Evolutionary conservation across 2,888 invertebrate species (phyloP), one percentile per base, ranked within the genome.

Genomic region (Andrena minutula): DNA sequence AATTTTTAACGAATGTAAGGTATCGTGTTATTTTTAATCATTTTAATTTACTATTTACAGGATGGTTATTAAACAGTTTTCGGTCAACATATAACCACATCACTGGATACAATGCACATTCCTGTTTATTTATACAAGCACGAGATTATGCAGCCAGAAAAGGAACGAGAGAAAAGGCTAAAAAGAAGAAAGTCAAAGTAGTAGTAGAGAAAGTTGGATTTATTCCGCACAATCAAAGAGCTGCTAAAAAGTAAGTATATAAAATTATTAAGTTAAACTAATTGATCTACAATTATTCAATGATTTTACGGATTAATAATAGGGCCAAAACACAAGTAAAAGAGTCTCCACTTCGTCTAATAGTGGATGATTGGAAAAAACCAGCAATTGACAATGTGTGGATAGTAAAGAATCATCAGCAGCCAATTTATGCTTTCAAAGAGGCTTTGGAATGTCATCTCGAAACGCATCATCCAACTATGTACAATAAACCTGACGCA

Each of bases 391-490:
- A 97, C 93, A 94, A 98, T 94, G 96, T 97, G 83, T 97, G 95
- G 90, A 92, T 95, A 5, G 91, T 94, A 0, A 95, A 94, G 84
- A 95, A 95, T 90, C 96, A 95, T 87, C 95, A 95, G 82, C 95
- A 95, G 94, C 95, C 94, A 75, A 94, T 96, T 79, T 97, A 97
- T 94, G 94, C 96, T 0, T 96, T 98, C 1, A 94, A 95, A 20
- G 97, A 98, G 89, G 98, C 98, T 0, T 95, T 99, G 16, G 94
- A 95, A 82, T 96, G 96, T 77, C 97, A 98, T 90, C 95, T 97
- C 65, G 97, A 98, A 93, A 96, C 96, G 0, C 97, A 98, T 93
- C 97, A 98, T 92, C 97, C 98, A 0, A 96, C 97, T 0, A 96
- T 98, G 94, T 97, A 96, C 90, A 97, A 98, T 94, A 94, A 95